phyloP scores from a whole-genome alignment of 2,888 invertebrate genomes.

The Spisula solida region DNA sequence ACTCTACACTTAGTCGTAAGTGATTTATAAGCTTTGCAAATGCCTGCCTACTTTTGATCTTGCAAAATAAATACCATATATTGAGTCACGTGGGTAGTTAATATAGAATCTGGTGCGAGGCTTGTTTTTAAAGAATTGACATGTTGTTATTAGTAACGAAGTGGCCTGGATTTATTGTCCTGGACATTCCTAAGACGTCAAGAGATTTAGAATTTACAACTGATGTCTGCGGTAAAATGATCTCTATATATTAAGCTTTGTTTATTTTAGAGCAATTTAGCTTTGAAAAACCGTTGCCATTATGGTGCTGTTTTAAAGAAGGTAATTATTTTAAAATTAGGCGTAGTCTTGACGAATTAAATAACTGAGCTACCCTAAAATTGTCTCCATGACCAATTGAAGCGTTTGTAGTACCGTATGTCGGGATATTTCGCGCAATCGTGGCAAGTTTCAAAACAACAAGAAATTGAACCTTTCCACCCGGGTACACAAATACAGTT shows the following conservation, averaged over 20 bases:
- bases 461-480: too few species aligned
- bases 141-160: conserved; percentile 33
- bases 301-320: neutral
- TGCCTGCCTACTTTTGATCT: conserved; percentile 63
- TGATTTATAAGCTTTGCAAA: conserved; percentile 67
- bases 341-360: neutral
- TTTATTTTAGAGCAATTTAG: conserved; percentile 11
- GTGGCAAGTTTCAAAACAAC: too few species aligned
- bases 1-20: conserved; percentile 67
- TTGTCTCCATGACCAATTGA: neutral
- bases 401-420: neutral
- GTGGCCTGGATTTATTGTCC: conserved; percentile 3
- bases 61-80: conserved; percentile 47
- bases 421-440: too few species aligned
- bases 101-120: conserved; percentile 41
- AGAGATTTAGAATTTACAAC: neutral
- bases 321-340: conserved; percentile 20
- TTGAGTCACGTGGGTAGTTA: conserved; percentile 39
- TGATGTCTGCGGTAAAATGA: neutral
- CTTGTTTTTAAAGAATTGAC: conserved; percentile 34
- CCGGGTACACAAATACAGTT: too few species aligned
- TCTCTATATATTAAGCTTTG: neutral
- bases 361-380: neutral
- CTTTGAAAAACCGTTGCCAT: conserved; percentile 2
- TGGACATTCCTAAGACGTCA: neutral